These are phyloP conservation scores for Centropyge bicolor DNA, from an alignment of 2,797 vertebrate genomes.

Conservation along the genomic window DNA sequence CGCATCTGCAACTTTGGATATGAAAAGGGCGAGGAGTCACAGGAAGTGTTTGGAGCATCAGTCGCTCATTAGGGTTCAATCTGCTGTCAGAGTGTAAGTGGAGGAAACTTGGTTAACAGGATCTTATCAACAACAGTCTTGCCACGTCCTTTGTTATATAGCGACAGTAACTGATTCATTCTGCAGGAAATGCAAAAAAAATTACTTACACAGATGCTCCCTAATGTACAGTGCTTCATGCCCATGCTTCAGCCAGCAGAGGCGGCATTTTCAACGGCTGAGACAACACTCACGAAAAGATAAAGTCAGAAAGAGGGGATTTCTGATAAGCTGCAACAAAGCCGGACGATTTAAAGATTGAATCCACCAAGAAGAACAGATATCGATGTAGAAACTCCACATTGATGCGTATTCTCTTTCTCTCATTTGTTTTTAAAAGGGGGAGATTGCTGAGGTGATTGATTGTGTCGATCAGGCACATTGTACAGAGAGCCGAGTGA, in stretches of 20 bases:
- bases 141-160: slow-evolving; percentile 36
- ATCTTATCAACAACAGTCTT: slow-evolving; percentile 32
- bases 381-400: slow-evolving; percentile 39
- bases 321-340: slow-evolving; percentile 44
- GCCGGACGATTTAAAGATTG: slow-evolving; percentile 43
- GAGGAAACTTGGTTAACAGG: slow-evolving; percentile 24
- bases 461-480: slow-evolving; percentile 72
- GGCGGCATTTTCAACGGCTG: slow-evolving; percentile 10
- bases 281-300: slow-evolving; percentile 28
- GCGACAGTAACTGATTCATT: slow-evolving; percentile 46
- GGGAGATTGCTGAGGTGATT: slow-evolving; percentile 57
- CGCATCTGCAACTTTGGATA: slow-evolving; percentile 6
- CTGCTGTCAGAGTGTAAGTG: slow-evolving; percentile 37
- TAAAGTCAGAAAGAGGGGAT: slow-evolving; percentile 35
- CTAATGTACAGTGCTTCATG: background rate
- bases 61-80: slow-evolving; percentile 55
- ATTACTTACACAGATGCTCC: slow-evolving; percentile 19
- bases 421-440: slow-evolving; percentile 17
- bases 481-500: slow-evolving; percentile 60
- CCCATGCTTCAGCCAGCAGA: slow-evolving; percentile 1
- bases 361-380: slow-evolving; percentile 43
- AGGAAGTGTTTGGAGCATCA: slow-evolving; percentile 22
- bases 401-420: slow-evolving; percentile 28
- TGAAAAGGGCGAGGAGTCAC: slow-evolving; percentile 13
- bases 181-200: slow-evolving; percentile 44